Conservation (phyloP, 1,140 invertebrate genomes). For the Pogonognathellus flavescens region DNA sequence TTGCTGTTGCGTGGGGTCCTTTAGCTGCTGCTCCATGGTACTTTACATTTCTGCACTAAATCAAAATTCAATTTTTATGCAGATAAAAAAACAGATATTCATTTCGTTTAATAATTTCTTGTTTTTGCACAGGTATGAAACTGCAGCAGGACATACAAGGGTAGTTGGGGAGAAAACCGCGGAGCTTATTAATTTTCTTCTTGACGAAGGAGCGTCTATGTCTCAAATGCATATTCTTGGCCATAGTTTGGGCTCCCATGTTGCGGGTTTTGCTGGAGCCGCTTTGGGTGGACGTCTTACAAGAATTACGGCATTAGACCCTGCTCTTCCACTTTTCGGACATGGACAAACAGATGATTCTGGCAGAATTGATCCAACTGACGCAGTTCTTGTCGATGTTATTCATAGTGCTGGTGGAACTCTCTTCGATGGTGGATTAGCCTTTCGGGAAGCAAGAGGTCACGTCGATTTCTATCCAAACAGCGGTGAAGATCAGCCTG, state of each 20-base stretch:
- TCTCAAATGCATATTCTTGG: conserved; percentile 53
- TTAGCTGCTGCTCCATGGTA: conserved; percentile 51
- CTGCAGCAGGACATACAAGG: conserved; percentile 17
- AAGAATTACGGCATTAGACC: conserved; percentile 51
- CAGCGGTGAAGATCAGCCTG: conserved; percentile 59
- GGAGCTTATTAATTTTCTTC: conserved; percentile 26
- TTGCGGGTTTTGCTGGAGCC: conserved; percentile 26
- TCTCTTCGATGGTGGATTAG: conserved; percentile 67
- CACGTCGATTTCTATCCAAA: neutral
- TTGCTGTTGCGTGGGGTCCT: conserved; percentile 45
- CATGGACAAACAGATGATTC: conserved; percentile 32
- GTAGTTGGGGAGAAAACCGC: neutral
- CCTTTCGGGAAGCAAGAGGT: conserved; percentile 72
- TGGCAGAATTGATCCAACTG: conserved; percentile 74
- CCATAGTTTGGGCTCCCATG: conserved; percentile 53
- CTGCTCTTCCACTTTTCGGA: conserved; percentile 63
- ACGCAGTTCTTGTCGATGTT: conserved; percentile 76
- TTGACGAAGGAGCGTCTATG: neutral
- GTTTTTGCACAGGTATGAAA: conserved; percentile 15
- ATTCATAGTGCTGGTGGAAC: conserved; percentile 77
- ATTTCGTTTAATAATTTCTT: neutral
- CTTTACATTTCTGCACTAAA: too few relatives aligned
- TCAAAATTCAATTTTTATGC: too few relatives aligned
- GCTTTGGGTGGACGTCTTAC: neutral
- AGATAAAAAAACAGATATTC: too few relatives aligned